Percentiles rank a stretch among this genome's conserved stretches.
phyloP scores from a whole-genome alignment of 2,113 vertebrate genomes.

The Chaetodon auriga region DNA sequence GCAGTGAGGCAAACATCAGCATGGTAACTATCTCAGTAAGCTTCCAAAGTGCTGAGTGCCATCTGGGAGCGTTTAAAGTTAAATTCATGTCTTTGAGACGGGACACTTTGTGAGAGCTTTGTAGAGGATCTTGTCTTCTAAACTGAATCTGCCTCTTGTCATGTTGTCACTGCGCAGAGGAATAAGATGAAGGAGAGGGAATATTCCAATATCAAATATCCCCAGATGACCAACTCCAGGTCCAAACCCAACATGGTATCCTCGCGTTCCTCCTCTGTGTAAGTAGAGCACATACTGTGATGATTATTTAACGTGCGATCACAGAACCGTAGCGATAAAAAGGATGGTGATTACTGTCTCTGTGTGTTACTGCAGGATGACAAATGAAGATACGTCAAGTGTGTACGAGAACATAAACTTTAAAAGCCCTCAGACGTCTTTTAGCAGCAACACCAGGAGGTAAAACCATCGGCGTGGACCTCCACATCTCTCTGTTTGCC shows the following conservation, averaged over 20 bases:
- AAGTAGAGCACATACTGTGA: constrained; percentile 59
- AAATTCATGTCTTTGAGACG: background rate
- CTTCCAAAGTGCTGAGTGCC: background rate
- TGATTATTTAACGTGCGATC: background rate
- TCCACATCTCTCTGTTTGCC: constrained; percentile 60
- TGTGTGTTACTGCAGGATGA: constrained; percentile 75
- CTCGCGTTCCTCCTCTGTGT: constrained; percentile 80
- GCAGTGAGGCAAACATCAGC: constrained; percentile 10
- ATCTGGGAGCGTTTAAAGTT: background rate
- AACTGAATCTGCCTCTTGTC: background rate
- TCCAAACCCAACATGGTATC: constrained; percentile 79
- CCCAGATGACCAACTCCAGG: constrained; percentile 84
- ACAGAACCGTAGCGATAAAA: background rate
- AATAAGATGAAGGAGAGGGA: constrained; percentile 85
- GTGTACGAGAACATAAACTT: constrained; percentile 93
- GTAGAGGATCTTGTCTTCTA: background rate
- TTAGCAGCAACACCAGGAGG: constrained; percentile 86
- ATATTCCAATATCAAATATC: constrained; percentile 88
- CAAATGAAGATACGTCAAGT: constrained; percentile 87
- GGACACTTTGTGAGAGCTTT: background rate
- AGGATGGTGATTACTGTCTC: background rate
- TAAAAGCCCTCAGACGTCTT: constrained; percentile 86
- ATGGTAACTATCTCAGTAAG: background rate
- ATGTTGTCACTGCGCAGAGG: constrained; percentile 74
- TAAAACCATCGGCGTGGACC: constrained; percentile 68